These are phyloP conservation scores for Penaeus vannamei DNA, from an alignment of 1,140 invertebrate species.

Conservation along the genomic window DNA sequence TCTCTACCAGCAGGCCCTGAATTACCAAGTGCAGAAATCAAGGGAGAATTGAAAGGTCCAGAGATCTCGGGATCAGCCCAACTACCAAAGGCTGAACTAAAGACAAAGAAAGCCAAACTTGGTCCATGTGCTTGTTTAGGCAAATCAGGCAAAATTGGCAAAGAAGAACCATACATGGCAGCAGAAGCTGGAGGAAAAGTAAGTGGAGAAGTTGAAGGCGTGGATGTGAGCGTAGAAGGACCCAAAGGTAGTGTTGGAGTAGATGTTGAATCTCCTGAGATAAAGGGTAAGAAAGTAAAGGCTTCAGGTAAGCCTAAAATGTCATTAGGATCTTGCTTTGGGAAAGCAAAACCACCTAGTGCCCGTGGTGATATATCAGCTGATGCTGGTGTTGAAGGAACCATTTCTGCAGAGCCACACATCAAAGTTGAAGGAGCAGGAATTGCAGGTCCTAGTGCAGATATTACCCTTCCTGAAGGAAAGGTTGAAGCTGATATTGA, in stretches of 20 bases:
- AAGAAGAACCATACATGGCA: slow-evolving; percentile 46
- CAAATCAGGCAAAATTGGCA: slow-evolving; percentile 41
- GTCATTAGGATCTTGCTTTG: too few relatives aligned
- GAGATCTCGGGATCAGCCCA: slow-evolving; percentile 27
- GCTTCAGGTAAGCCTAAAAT: neutral
- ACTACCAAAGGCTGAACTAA: slow-evolving; percentile 26
- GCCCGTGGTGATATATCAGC: neutral
- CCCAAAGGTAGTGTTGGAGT: neutral
- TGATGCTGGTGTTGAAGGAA: neutral
- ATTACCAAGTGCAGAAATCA: slow-evolving; percentile 21
- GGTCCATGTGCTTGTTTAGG: slow-evolving; percentile 56
- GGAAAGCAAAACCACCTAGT: too few relatives aligned
- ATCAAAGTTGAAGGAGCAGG: neutral
- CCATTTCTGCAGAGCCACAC: neutral
- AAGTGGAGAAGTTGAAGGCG: slow-evolving; percentile 3
- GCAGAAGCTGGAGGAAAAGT: neutral
- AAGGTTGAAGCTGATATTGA: slow-evolving; percentile 26
- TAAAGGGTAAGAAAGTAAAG: slow-evolving; percentile 5
- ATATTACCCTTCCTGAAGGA: slow-evolving; percentile 1
- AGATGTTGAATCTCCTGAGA: slow-evolving; percentile 37
- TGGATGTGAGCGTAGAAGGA: slow-evolving; percentile 2
- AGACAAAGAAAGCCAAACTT: slow-evolving; percentile 49
- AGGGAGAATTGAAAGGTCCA: slow-evolving; percentile 41
- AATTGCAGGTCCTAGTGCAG: neutral
- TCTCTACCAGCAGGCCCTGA: too few relatives aligned